Conservation (phyloP, 2,797 vertebrate genomes). For the Mormyrus hasselquistii region DNA sequence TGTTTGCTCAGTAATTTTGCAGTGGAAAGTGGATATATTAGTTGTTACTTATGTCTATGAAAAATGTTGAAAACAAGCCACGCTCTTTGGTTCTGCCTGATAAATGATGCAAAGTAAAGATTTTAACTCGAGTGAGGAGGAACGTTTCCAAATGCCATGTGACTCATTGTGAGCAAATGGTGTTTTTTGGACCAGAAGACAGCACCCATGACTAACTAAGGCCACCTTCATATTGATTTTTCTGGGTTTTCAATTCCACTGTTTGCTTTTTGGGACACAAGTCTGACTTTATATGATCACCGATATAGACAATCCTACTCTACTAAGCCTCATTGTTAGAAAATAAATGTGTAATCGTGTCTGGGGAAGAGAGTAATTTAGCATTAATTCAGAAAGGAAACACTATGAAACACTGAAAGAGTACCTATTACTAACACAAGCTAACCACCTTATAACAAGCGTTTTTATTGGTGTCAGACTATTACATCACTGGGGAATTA, state of each 20-base stretch:
- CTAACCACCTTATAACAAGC: background rate
- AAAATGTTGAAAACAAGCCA: background rate
- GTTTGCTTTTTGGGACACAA: background rate
- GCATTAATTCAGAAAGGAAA: background rate
- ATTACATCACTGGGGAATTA: background rate
- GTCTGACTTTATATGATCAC: background rate
- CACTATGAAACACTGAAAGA: background rate
- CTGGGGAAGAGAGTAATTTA: background rate
- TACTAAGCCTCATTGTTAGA: background rate
- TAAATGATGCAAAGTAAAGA: background rate
- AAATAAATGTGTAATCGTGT: background rate
- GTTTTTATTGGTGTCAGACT: background rate
- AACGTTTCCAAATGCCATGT: conserved; percentile 3
- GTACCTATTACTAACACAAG: background rate
- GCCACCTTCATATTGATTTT: background rate
- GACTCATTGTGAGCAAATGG: conserved; percentile 17
- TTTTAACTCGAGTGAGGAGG: background rate
- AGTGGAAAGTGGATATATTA: background rate
- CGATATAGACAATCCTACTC: background rate
- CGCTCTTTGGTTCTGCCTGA: background rate
- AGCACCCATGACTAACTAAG: background rate
- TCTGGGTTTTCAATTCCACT: background rate
- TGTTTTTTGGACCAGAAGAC: background rate
- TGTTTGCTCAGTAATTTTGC: background rate
- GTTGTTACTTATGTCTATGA: background rate